These are phyloP conservation scores for Ceyx margarethae DNA, from an alignment of 2,113 vertebrate species.

Conservation along the genomic window DNA sequence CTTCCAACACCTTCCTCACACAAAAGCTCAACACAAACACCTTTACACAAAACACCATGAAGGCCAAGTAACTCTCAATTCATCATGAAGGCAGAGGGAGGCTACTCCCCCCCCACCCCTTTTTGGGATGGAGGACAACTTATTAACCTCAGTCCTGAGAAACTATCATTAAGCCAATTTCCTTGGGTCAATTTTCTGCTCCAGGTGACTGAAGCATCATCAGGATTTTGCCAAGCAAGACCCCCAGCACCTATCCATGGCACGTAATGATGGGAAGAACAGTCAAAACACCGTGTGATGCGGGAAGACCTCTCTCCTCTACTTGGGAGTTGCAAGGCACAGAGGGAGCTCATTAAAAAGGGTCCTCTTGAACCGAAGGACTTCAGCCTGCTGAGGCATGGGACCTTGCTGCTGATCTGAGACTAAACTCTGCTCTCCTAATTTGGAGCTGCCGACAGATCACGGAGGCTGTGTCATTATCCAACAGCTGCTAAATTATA, in stretches of 20 bases:
- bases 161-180: background rate
- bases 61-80: background rate
- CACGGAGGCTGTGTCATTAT: constrained; percentile 43
- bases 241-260: background rate
- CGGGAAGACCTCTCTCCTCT: background rate
- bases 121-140: background rate
- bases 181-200: background rate
- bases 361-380: constrained; percentile 41
- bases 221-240: background rate
- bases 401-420: constrained; percentile 48
- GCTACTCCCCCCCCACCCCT: background rate
- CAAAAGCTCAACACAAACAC: background rate
- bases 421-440: constrained; percentile 49
- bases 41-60: background rate
- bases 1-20: background rate
- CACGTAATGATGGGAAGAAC: background rate
- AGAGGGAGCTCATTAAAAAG: constrained; percentile 57
- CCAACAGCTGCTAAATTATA: constrained; percentile 54
- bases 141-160: background rate
- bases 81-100: background rate
- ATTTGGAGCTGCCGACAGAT: constrained; percentile 49
- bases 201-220: background rate
- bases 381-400: constrained; percentile 41
- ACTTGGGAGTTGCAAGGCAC: background rate
- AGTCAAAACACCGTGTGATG: fast-evolving